Evolutionary conservation across 2,797 vertebrate genomes (phyloP).

Genomic region (Cygnus olor): DNA sequence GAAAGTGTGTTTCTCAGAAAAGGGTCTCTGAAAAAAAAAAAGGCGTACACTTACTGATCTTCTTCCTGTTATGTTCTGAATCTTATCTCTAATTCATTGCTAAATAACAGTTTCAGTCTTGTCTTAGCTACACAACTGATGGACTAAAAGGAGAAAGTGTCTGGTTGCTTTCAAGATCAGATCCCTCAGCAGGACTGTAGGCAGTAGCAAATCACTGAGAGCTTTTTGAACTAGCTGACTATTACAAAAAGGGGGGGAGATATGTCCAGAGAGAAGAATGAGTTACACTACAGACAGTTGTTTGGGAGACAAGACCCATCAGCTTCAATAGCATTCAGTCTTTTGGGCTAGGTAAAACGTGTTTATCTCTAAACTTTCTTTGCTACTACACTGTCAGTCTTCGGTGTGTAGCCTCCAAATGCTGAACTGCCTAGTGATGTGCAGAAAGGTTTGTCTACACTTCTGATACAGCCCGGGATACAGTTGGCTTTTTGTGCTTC

Average conservation of each 20-base stretch:
- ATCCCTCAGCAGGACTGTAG: neutral
- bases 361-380: neutral
- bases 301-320: neutral
- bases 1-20: conserved; percentile 1
- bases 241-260: neutral
- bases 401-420: neutral
- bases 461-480: neutral
- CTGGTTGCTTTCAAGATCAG: neutral
- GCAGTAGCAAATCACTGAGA: neutral
- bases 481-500: too few relatives aligned
- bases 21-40: neutral
- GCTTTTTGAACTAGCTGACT: neutral
- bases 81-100: conserved; percentile 21
- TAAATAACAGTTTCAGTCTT: neutral
- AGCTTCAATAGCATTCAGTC: neutral
- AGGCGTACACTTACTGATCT: neutral
- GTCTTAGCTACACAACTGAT: neutral
- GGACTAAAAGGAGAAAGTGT: neutral
- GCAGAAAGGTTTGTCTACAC: neutral
- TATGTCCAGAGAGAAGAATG: neutral
- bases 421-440: neutral
- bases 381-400: neutral
- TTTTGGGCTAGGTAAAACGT: neutral
- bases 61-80: conserved; percentile 13
- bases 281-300: neutral